These are phyloP conservation scores for Ochropacha duplaris DNA, from an alignment of 2,888 invertebrate genomes.

Conservation along the genomic window DNA sequence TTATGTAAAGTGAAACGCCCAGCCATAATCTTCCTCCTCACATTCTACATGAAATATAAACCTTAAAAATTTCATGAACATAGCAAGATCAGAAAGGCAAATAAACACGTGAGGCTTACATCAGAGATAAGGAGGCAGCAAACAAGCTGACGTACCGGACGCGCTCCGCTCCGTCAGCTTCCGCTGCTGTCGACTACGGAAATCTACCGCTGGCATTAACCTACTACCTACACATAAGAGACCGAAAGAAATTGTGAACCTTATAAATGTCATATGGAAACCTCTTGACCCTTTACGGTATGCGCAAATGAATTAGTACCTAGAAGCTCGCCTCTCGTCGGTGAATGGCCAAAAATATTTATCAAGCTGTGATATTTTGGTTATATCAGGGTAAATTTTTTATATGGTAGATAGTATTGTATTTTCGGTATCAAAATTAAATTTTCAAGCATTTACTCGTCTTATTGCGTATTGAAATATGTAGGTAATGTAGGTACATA, in stretches of 20 bases:
- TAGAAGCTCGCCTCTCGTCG: neutral
- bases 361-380: conserved; percentile 1
- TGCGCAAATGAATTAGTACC: conserved; percentile 16
- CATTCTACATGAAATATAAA: neutral
- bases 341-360: conserved; percentile 3
- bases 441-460: neutral
- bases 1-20: neutral
- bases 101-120: conserved; percentile 45
- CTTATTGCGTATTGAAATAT: neutral
- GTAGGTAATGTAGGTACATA: no score
- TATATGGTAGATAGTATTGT: neutral
- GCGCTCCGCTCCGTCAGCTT: conserved; percentile 54
- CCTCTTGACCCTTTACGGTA: conserved; percentile 38
- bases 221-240: conserved; percentile 47
- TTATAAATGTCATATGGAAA: conserved; percentile 36
- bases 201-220: conserved; percentile 52
- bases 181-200: conserved; percentile 49
- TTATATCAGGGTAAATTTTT: neutral
- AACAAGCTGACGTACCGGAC: conserved; percentile 68
- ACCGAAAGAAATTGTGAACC: conserved; percentile 38
- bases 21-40: neutral
- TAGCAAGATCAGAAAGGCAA: conserved; percentile 41
- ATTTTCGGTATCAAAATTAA: conserved; percentile 6
- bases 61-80: conserved; percentile 10
- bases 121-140: conserved; percentile 53